These are phyloP conservation scores for Meta bourneti DNA, from an alignment of 2,888 invertebrate genomes.

Conservation along the genomic window DNA sequence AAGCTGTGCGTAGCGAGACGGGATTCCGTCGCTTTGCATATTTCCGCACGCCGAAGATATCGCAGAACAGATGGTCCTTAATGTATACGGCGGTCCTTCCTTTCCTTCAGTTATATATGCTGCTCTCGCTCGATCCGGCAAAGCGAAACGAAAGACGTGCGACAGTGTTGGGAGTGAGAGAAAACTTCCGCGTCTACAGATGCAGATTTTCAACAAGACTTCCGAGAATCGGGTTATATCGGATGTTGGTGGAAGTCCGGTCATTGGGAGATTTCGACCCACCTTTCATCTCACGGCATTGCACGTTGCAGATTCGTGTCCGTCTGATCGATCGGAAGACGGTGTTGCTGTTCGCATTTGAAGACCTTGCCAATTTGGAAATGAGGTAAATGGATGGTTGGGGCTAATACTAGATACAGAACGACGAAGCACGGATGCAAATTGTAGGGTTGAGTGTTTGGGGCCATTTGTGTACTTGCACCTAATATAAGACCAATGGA, in stretches of 20 bases:
- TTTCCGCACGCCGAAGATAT: conserved; percentile 37
- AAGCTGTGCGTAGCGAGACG: conserved; percentile 59
- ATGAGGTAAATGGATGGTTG: no score
- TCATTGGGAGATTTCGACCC: background rate
- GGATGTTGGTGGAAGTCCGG: no score
- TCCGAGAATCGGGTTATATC: no score
- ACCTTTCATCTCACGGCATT: background rate
- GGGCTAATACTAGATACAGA: no score
- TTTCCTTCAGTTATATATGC: background rate
- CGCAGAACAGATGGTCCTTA: conserved; percentile 72
- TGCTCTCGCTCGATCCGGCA: no score
- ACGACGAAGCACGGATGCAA: no score
- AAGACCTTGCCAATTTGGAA: no score
- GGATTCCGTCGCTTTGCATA: conserved; percentile 74
- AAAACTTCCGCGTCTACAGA: conserved; percentile 35
- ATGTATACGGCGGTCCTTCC: conserved; percentile 70
- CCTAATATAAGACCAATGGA: no score
- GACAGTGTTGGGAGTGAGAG: conserved; percentile 5
- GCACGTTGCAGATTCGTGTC: background rate
- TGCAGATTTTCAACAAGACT: conserved; percentile 13
- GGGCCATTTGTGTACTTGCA: no score
- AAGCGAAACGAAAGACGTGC: background rate
- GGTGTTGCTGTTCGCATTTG: background rate
- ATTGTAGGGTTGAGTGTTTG: no score
- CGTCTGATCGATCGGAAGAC: background rate